Percentiles rank a stretch among this genome's conserved stretches.
Conservation (phyloP, 2,113 vertebrate species). For the Alethe diademata region DNA sequence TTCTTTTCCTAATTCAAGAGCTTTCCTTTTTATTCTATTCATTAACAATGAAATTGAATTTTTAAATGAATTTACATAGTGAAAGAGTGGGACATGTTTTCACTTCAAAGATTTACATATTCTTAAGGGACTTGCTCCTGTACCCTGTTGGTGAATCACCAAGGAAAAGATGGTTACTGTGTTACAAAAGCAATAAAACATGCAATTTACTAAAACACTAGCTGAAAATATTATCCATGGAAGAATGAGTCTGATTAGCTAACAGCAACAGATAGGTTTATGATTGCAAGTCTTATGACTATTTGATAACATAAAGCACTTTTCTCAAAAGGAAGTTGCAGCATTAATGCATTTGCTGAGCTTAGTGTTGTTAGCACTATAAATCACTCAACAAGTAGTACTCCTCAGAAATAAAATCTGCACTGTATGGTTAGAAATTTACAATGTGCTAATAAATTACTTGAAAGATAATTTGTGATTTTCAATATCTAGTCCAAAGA, state of each 20-base stretch:
- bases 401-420: background rate
- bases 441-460: background rate
- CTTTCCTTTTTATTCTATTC: background rate
- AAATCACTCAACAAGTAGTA: constrained; percentile 17
- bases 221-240: constrained; percentile 28
- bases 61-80: background rate
- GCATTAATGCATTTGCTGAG: background rate
- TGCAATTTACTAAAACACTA: constrained; percentile 6
- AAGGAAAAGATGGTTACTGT: background rate
- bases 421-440: background rate
- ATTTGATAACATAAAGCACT: constrained; percentile 1
- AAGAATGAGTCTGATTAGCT: constrained; percentile 51
- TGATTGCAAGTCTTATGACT: constrained; percentile 29
- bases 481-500: background rate
- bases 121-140: background rate
- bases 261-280: constrained; percentile 15
- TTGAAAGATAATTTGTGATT: background rate
- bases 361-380: background rate
- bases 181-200: constrained; percentile 46
- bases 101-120: background rate
- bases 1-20: background rate
- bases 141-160: background rate
- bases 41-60: background rate
- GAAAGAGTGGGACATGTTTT: background rate
- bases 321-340: background rate